Conservation (phyloP, 2,113 vertebrate species). For the Siniperca knerii region DNA sequence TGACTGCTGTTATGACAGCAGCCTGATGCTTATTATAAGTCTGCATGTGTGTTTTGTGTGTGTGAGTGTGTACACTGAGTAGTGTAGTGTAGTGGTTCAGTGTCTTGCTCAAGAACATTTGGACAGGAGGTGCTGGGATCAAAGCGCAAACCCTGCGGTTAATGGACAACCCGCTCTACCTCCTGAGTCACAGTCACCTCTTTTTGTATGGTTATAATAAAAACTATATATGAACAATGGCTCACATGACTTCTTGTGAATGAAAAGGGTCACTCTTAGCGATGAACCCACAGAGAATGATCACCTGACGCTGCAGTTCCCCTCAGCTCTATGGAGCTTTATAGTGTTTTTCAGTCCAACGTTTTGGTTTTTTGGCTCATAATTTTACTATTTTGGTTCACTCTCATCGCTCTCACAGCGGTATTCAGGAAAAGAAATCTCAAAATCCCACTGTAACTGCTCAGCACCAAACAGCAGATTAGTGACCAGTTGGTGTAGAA, state of each 20-base stretch:
- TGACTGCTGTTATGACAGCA: slow-evolving; percentile 60
- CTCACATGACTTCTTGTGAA: no score
- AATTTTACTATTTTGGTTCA: background rate
- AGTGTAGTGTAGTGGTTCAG: no score
- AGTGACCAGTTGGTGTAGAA: background rate
- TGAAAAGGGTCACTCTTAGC: no score
- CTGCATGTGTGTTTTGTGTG: slow-evolving; percentile 12
- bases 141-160: background rate
- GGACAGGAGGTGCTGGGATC: background rate
- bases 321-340: no score
- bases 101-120: background rate
- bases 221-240: no score
- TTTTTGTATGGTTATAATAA: background rate
- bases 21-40: slow-evolving; percentile 26
- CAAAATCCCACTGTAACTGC: background rate
- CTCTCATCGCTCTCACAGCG: background rate
- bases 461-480: background rate
- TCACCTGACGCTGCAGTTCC: background rate
- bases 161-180: background rate
- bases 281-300: background rate
- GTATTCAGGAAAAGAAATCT: background rate
- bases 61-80: background rate
- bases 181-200: background rate
- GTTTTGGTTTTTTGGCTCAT: background rate
- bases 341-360: no score